Evolutionary conservation across 2,113 vertebrate species (phyloP).

Genomic region (Podiceps cristatus): DNA sequence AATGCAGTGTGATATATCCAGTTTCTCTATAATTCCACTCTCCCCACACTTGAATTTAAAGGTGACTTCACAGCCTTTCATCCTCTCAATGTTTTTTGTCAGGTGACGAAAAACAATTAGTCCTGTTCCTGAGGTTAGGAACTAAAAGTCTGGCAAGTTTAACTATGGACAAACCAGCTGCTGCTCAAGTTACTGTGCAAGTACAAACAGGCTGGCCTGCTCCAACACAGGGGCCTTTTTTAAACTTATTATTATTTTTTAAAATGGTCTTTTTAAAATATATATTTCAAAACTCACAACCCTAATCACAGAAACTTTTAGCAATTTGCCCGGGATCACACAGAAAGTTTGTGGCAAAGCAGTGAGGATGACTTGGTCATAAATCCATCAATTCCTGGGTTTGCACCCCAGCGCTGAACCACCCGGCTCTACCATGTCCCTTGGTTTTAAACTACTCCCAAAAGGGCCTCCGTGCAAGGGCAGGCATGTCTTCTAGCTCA

Average conservation of each 20-base stretch:
- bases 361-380: rapidly evolving
- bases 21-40: neutral
- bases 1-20: neutral
- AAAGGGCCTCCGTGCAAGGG: neutral
- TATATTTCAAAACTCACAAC: neutral
- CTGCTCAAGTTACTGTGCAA: neutral
- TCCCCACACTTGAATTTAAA: neutral
- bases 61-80: neutral
- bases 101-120: neutral
- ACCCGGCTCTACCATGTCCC: rapidly evolving
- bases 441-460: neutral
- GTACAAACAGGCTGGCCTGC: neutral
- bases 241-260: neutral
- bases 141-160: neutral
- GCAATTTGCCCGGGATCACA: neutral
- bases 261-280: neutral
- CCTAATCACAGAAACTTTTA: neutral
- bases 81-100: neutral
- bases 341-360: neutral
- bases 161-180: neutral
- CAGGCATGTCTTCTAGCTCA: neutral
- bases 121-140: neutral
- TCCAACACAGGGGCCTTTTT: neutral
- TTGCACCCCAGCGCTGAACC: neutral
- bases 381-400: neutral